phyloP scores from a whole-genome alignment of 2,888 invertebrate genomes.

The Dryocosmus kuriphilus region DNA sequence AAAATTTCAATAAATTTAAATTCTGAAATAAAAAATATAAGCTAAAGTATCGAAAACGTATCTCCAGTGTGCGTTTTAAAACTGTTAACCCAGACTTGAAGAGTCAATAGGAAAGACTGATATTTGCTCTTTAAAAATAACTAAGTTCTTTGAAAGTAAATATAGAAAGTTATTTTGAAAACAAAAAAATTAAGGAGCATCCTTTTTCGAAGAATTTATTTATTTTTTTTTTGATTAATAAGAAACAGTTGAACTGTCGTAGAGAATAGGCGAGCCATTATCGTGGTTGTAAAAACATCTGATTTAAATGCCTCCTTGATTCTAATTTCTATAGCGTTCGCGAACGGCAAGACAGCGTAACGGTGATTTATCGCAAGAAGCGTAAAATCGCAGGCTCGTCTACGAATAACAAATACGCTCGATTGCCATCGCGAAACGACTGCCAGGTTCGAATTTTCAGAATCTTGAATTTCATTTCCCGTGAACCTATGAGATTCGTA shows the following conservation, averaged over 20 bases:
- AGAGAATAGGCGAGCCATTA: conserved; percentile 30
- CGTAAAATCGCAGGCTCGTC: conserved; percentile 40
- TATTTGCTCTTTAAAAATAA: too few species aligned
- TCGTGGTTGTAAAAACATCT: conserved; percentile 33
- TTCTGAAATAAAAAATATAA: too few species aligned
- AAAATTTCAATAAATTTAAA: too few species aligned
- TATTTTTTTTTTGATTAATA: neutral
- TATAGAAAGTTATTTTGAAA: too few species aligned
- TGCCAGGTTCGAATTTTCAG: conserved; percentile 22
- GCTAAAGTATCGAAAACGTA: too few species aligned
- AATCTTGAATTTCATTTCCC: conserved; percentile 27
- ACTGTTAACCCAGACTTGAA: too few species aligned
- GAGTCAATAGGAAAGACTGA: too few species aligned
- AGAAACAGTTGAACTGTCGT: conserved; percentile 20
- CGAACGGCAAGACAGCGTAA: conserved; percentile 41
- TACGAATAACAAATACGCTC: conserved; percentile 43
- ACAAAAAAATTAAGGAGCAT: too few species aligned
- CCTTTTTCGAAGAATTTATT: neutral
- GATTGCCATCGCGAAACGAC: conserved; percentile 44
- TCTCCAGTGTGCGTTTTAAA: too few species aligned
- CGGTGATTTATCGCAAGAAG: conserved; percentile 47
- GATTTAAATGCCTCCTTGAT: conserved; percentile 38
- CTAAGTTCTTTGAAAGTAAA: too few species aligned
- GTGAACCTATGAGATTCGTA: neutral
- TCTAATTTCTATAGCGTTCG: conserved; percentile 14